Base-by-base conservation (phyloP, 2,797 vertebrate species). In the Nannoperca obscura region DNA sequence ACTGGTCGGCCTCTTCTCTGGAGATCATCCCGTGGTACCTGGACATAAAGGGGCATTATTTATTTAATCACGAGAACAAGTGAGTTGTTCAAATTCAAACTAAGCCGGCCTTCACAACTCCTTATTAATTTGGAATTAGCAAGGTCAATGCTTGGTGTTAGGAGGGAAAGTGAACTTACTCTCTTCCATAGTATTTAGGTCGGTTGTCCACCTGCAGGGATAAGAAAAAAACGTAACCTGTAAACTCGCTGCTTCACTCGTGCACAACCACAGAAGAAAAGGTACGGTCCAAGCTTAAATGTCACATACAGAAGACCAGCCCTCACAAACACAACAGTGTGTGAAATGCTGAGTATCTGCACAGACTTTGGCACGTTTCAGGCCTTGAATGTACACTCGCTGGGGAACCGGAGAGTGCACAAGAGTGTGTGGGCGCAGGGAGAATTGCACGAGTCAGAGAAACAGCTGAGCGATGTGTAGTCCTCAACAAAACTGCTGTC, bases 11-110 rank as follows among this genome's bases (percentile, higher is more conserved):
- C 78, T 97, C 96, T 93, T 99, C 98, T 91, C 98, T 96, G 71
- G 98, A 99, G 94, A 99, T 99, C 97, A 98, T 99, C 75, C 98
- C 98, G 24, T 99, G 97, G 92, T 97, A 99, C 90, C 98, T 99
- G 90, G 72, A 83, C 11, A 55, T 73, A 70, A 68, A 85, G 40
- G 11, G 20, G 44, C 5, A 47, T 12, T 15, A 27, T 68, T 14
- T 50, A 2, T 50, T 49, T 4, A 10, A n/a, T 10, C 47, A 47
- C 19, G 5, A 49, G n/a, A 49, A 49, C 11, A 49, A 49, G 20
- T 47, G 3, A 9, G 44, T 7, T 20, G 46, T 4, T 20, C 46
- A 47, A 20, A 47, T 20, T 3, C 47, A n/a, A n/a, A n/a, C 24
- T 3, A 5, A 50, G 1, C 47, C 20, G 22, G 47, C 20, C 47